These are phyloP conservation scores for Atherinomorus stipes DNA, from an alignment of 2,113 vertebrate species.

Conservation along the genomic window DNA sequence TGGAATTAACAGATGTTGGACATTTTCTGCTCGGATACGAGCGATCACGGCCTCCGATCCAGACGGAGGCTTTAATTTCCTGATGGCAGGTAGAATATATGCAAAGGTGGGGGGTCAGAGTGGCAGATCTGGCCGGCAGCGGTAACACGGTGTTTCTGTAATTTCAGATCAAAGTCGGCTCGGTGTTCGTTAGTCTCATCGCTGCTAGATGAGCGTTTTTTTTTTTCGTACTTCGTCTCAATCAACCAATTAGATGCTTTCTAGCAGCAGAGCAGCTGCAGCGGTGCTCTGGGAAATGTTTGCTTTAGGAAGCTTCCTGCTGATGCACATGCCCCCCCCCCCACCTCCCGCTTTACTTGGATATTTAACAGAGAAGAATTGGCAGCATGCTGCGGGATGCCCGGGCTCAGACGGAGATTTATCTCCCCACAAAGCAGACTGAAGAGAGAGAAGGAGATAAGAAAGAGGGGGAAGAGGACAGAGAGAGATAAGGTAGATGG, in stretches of 20 bases:
- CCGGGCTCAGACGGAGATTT: slow-evolving; percentile 13
- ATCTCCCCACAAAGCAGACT: slow-evolving; percentile 10
- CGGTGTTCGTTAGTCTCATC: background rate
- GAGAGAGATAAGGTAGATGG: background rate
- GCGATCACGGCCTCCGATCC: background rate
- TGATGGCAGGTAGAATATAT: background rate
- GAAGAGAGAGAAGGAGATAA: background rate
- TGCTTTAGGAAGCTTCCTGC: slow-evolving; percentile 28
- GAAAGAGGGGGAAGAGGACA: background rate
- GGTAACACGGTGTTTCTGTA: too few relatives aligned
- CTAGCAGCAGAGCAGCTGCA: slow-evolving; percentile 22
- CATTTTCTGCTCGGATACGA: background rate
- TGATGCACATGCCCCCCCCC: slow-evolving; percentile 16
- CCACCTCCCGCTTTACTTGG: slow-evolving; percentile 16
- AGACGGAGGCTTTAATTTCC: background rate
- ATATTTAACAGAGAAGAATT: slow-evolving; percentile 35
- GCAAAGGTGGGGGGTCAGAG: too few relatives aligned
- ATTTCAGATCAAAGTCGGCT: background rate
- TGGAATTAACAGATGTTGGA: too few relatives aligned
- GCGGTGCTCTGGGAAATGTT: slow-evolving; percentile 35
- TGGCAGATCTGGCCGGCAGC: background rate
- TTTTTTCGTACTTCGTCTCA: slow-evolving; percentile 1
- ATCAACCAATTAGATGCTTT: slow-evolving; percentile 16
- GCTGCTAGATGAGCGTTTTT: background rate
- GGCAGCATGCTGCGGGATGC: slow-evolving; percentile 35